Evolutionary conservation across 2,797 vertebrate genomes (phyloP).

Genomic region (Trachops cirrhosus): DNA sequence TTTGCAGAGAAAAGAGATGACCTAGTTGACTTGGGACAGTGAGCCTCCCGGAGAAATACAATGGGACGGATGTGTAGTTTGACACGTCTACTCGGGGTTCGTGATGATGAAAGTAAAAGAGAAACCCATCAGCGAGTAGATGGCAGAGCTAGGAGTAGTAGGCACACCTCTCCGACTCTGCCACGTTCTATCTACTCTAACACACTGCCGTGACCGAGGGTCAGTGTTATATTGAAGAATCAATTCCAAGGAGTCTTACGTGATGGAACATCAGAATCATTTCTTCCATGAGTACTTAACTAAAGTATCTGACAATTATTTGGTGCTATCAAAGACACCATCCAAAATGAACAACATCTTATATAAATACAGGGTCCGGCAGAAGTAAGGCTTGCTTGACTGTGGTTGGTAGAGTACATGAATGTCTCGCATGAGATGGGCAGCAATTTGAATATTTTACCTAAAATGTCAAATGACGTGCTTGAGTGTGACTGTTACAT

Average conservation of each 20-base stretch:
- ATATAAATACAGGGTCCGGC: not conserved
- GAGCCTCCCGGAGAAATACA: not conserved
- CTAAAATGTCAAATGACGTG: too few relatives aligned
- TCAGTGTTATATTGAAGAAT: not conserved
- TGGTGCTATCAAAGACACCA: not conserved
- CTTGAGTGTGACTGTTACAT: too few relatives aligned
- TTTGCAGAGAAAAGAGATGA: not conserved
- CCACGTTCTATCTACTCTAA: not conserved
- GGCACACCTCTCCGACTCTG: not conserved
- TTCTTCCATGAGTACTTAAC: not conserved
- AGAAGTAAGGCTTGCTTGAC: too few relatives aligned
- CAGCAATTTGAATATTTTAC: too few relatives aligned
- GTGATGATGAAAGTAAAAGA: not conserved
- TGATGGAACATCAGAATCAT: not conserved
- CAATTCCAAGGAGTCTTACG: not conserved
- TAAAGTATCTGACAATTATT: not conserved
- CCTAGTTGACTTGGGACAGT: not conserved
- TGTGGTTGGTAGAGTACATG: too few relatives aligned
- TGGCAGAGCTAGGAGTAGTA: not conserved
- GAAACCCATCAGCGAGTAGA: not conserved
- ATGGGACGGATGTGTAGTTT: too few relatives aligned
- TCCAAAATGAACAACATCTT: not conserved
- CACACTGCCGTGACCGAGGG: not conserved
- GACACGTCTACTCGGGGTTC: not conserved
- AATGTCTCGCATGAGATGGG: too few relatives aligned